Evolutionary conservation across 2,888 invertebrate genomes (phyloP), one percentile per base, ranked within the genome.

Genomic region (Tineola bisselliella): DNA sequence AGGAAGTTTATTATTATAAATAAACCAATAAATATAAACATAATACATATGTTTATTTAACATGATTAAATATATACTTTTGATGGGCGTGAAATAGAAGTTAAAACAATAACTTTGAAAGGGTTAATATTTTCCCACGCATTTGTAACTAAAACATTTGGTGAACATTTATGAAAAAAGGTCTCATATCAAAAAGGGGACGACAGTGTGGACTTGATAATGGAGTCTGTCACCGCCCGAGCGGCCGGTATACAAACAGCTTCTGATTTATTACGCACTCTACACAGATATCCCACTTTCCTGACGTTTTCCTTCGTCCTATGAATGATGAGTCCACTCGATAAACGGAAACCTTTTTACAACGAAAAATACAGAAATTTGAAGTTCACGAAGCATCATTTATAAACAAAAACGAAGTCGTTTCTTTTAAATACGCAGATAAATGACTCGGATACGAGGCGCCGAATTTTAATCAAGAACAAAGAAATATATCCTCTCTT

Each of bases 211-310:
- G 54, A n/a, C 25, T 61, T 61, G 61, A 61, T 61, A 61, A 61
- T 61, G 54, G 61, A 52, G 54, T 54, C 31, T 54, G 25, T 54
- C 54, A 25, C 18, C 18, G n/a, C n/a, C 48, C 18, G 18, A 25
- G 17, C 54, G 18, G 60, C 12, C 19, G 61, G 61, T 38, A 48
- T 13, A 18, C 31, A 44, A 44, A 52, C 61, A 17, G 11, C 19
- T 19, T 61, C 61, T 61, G 61, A 61, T 61, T 61, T 61, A 61
- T 61, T 61, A 61, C 61, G 56, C 61, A 57, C 61, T 57, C 56
- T 44, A 57, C 57, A 56, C 61, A 61, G 61, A 61, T 61, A 56
- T 18, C 60, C 54, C 61, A 30, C 54, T 44, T 43, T 57, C 33
- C 57, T 12, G 30, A 56, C 43, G 31, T 57, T 61, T 61, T 43